Percentiles rank a stretch among this genome's conserved stretches.
Evolutionary conservation across 2,113 vertebrate species (phyloP).

Genomic region (Syngnathus floridae): DNA sequence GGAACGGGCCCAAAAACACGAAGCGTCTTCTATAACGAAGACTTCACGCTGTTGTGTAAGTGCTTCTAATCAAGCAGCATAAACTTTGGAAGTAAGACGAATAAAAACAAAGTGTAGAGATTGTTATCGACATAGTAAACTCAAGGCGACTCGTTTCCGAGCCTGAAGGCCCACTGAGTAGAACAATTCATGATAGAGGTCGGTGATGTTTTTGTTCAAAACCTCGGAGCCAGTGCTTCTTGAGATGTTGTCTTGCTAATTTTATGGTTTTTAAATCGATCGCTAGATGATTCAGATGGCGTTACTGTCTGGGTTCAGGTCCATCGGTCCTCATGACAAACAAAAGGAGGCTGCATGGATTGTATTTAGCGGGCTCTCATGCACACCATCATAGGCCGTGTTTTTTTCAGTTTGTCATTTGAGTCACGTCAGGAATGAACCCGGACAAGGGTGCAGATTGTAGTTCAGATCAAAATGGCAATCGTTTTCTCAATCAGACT

Average conservation of each 20-base stretch:
- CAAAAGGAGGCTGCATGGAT: not conserved
- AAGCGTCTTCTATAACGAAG: conserved; percentile 36
- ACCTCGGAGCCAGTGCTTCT: not conserved
- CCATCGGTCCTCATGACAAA: not conserved
- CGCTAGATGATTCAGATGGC: not conserved
- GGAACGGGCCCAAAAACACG: conserved; percentile 24
- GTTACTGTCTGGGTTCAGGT: not conserved
- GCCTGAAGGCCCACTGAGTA: not conserved
- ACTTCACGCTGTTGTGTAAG: conserved; percentile 3
- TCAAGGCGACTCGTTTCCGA: not conserved
- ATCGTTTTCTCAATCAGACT: not conserved
- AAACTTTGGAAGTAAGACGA: not conserved
- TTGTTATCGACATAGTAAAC: not conserved
- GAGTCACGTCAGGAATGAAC: too few species aligned
- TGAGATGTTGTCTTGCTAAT: not conserved
- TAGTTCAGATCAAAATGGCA: too few species aligned
- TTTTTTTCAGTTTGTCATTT: too few species aligned
- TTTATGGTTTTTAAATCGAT: not conserved
- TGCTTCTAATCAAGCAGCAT: not conserved
- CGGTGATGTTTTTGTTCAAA: not conserved
- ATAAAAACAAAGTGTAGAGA: not conserved
- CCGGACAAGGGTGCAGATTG: too few species aligned
- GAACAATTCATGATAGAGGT: not conserved
- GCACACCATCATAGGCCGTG: too few species aligned
- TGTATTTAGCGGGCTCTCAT: too few species aligned